Conservation (phyloP, 2,888 invertebrate genomes). For the Tetranychus truncatus region DNA sequence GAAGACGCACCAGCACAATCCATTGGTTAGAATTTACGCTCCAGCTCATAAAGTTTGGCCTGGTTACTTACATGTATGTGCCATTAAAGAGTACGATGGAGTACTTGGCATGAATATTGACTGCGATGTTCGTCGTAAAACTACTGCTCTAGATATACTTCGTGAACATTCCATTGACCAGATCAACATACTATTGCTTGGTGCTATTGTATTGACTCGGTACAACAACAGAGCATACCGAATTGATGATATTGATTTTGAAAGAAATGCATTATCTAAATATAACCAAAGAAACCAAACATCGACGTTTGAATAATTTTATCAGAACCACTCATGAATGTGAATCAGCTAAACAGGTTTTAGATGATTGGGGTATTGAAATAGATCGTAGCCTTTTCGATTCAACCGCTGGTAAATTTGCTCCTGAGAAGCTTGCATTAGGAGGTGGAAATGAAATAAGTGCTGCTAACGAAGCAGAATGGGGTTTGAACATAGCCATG, state of each 20-base stretch:
- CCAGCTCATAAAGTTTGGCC: slow-evolving; percentile 57
- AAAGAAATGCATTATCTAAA: slow-evolving; percentile 46
- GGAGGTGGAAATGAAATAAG: slow-evolving; percentile 32
- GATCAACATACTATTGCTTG: slow-evolving; percentile 41
- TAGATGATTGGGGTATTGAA: slow-evolving; percentile 61
- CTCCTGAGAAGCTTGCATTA: slow-evolving; percentile 47
- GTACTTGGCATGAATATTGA: slow-evolving; percentile 73
- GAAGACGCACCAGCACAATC: slow-evolving; percentile 57
- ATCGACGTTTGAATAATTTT: slow-evolving; percentile 46
- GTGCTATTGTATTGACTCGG: slow-evolving; percentile 55
- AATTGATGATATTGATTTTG: slow-evolving; percentile 65
- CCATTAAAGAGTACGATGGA: slow-evolving; percentile 66
- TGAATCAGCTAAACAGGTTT: slow-evolving; percentile 46
- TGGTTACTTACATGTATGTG: slow-evolving; percentile 53
- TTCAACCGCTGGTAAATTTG: slow-evolving; percentile 29
- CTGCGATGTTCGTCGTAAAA: slow-evolving; percentile 60
- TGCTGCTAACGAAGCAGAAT: slow-evolving; percentile 43
- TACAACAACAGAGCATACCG: slow-evolving; percentile 78
- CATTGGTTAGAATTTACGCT: slow-evolving; percentile 40
- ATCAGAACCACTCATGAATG: slow-evolving; percentile 35
- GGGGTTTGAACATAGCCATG: slow-evolving; percentile 55
- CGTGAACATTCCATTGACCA: slow-evolving; percentile 37
- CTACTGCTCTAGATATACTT: slow-evolving; percentile 49
- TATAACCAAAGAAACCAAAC: slow-evolving; percentile 62
- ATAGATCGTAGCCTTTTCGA: slow-evolving; percentile 52